Base-by-base conservation (phyloP, 2,888 invertebrate genomes). In the Agriopis marginaria region DNA sequence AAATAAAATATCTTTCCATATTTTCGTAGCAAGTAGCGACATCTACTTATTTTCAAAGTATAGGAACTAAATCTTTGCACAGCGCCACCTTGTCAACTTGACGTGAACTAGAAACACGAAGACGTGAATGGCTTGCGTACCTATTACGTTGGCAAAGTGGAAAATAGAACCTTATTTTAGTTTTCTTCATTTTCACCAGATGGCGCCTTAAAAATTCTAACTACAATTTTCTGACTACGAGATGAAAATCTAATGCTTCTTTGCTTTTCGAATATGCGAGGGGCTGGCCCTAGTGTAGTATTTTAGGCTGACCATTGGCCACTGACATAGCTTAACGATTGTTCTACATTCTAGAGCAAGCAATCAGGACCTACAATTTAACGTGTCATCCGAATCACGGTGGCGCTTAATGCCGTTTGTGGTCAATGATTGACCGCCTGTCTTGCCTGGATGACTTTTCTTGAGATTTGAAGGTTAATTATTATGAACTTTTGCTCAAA, bases 41-140 rank as follows among this genome's bases (percentile, higher is more conserved):
- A 76, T 75, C 76, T 76, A 68, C 60, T 63, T 47, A 50, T 32
- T 70, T 39, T 63, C 64, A 12, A n/a, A 3, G 12, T 63, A 9
- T n/a, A 44, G 58, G 71, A 71, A 76, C 73, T 75, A 65, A 51
- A 45, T 23, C n/a, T 8, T 9, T 12, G 4, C 6, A 4, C 32
- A 63, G 50, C 61, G 76, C 76, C 75, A 72, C 59, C 76, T 76
- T 54, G 32, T 11, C 7, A 17, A 45, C 8, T 10, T 8, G 9
- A 5, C 7, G 0, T 47, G 54, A 71, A 75, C 70, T 68, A 66
- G 9, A 12, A 49, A 39, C 49, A 54, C 42, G 7, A 58, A 51
- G 44, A 7, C 39, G 32, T 44, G 23, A 61, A 17, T 12, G 12
- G 23, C 53, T 3, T 32, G 4, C 17, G n/a, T 44, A n/a, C 51